Base-by-base conservation (phyloP, 2,797 vertebrate genomes). In the Syngnathus rostellatus region DNA sequence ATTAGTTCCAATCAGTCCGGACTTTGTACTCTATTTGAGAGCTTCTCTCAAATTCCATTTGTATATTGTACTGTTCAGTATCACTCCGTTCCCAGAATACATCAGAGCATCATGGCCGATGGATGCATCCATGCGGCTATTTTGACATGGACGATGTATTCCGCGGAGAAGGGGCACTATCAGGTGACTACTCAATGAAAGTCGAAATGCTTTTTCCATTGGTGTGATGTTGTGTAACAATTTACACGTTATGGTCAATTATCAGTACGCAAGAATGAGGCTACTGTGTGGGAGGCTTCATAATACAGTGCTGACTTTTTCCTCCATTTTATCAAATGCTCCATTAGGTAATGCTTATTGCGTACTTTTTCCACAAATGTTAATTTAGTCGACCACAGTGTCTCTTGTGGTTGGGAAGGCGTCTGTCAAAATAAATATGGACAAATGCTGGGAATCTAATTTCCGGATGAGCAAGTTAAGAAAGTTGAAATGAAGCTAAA, bases 241-340 rank as follows among this genome's bases (percentile, higher is more conserved):
- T 65, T 69, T 76, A 81, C 72, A 70, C 75, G 72, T 78, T 72
- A 72, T 43, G 48, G 69, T 58, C 63, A 78, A 72, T 85, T 80
- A 83, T 80, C 64, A 70, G 63, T 69, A 57, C 76, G 55, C 65
- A 68, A 68, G 76, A 53, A 37, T 16, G 66, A 75, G 71, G 70
- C 69, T 72, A 58, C 23, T 67, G 37, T 53, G 73, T 76, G 78
- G 79, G 78, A 76, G 63, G 76, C 72, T 77, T 81, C 61, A 70
- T 66, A 60, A 62, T 57, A 50, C 65, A 21, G 50, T 6, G 2
- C 5, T 12, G 66, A 41, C 53, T 73, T 79, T 76, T 68, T 53
- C 75, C 68, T 53, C 62, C 55, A 62, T 73, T 64, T 66, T 72
- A 75, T 83, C 78, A 71, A 58, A 73, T 65, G 68, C 11, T 12